Conservation (phyloP, 1,140 invertebrate species). For the Lucilia cuprina region DNA sequence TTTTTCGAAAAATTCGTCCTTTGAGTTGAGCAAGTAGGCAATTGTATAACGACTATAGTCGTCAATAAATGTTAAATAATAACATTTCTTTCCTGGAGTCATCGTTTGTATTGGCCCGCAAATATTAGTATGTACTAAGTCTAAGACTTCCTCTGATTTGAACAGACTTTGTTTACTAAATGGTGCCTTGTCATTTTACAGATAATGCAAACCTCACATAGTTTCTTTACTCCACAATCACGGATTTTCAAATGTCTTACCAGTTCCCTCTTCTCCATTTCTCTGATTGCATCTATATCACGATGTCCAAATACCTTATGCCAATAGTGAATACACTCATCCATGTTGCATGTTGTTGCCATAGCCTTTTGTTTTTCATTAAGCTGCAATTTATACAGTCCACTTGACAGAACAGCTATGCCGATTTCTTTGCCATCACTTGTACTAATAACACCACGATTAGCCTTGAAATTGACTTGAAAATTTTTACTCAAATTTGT, state of each 20-base stretch:
- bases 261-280: neutral
- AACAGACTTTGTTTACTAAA: neutral
- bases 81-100: neutral
- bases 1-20: too few species aligned
- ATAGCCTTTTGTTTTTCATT: too few species aligned
- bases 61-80: neutral
- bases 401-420: too few species aligned
- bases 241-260: neutral
- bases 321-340: neutral
- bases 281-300: neutral
- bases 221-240: neutral
- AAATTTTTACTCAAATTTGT: too few species aligned
- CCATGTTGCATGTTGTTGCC: neutral
- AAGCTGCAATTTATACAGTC: neutral
- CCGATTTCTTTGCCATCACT: too few species aligned
- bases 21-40: neutral
- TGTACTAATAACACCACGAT: too few species aligned
- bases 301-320: neutral
- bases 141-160: neutral
- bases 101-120: neutral
- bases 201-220: neutral
- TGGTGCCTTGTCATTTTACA: neutral
- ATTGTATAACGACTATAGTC: neutral
- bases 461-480: too few species aligned
- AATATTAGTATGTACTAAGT: neutral